Conservation (phyloP, 2,113 vertebrate species). For the Macroglossus sobrinus region DNA sequence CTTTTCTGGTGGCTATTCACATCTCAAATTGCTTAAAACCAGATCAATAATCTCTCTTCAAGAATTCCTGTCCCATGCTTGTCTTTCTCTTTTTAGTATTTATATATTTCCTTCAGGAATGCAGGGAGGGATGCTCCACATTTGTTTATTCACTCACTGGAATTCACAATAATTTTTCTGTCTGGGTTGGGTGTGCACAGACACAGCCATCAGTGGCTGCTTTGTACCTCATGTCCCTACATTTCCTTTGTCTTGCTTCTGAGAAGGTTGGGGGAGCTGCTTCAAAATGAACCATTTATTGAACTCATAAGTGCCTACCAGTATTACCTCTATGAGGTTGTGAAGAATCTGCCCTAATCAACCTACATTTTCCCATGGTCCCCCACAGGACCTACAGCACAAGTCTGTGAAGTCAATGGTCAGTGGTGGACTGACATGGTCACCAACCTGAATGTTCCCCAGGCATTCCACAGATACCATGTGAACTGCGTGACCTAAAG, state of each 20-base stretch:
- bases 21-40: neutral
- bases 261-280: neutral
- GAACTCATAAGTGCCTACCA: too few relatives aligned
- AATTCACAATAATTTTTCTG: neutral
- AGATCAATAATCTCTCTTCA: neutral
- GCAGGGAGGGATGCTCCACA: neutral
- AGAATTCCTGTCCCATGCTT: neutral
- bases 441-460: neutral
- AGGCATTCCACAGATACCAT: accelerated
- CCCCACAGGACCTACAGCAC: neutral
- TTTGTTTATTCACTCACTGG: neutral
- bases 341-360: neutral
- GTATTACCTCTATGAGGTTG: neutral
- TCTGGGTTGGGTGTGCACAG: neutral
- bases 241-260: neutral
- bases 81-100: neutral
- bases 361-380: accelerated
- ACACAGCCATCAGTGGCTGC: neutral
- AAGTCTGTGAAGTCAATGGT: neutral
- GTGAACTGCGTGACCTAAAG: neutral
- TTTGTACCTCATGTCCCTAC: accelerated
- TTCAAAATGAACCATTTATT: neutral
- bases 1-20: neutral
- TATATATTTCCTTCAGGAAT: neutral
- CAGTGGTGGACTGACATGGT: neutral